Evolutionary conservation across 1,140 invertebrate genomes (phyloP).

Genomic region (Pissodes strobi): DNA sequence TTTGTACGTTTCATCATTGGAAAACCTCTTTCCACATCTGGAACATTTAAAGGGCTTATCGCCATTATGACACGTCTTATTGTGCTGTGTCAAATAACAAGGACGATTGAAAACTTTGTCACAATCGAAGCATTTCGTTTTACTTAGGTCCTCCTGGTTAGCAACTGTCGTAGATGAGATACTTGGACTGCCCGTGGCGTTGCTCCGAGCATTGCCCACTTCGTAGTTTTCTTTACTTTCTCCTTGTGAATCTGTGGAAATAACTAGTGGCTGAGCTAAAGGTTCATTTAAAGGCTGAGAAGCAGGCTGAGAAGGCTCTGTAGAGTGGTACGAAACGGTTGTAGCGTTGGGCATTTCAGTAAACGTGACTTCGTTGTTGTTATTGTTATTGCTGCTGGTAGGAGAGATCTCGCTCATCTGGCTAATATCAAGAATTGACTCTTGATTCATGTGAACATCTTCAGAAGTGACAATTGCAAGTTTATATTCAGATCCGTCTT

Average conservation of each 20-base stretch:
- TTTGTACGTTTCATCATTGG: slow-evolving; percentile 66
- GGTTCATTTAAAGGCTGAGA: background rate
- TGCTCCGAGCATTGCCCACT: slow-evolving; percentile 11
- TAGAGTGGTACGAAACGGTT: background rate
- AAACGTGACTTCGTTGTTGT: slow-evolving; percentile 20
- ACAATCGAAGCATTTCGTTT: slow-evolving; percentile 79
- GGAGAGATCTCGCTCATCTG: slow-evolving; percentile 5
- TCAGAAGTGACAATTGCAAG: slow-evolving; percentile 30
- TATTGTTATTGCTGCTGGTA: slow-evolving; percentile 39
- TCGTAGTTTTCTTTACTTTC: slow-evolving; percentile 41
- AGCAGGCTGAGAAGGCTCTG: background rate
- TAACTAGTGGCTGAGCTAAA: background rate
- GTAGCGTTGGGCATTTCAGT: background rate
- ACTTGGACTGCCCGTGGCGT: slow-evolving; percentile 35
- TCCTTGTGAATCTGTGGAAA: slow-evolving; percentile 27
- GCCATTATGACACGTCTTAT: slow-evolving; percentile 85
- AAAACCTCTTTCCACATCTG: slow-evolving; percentile 83
- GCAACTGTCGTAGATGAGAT: slow-evolving; percentile 40
- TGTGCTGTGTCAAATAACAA: slow-evolving; percentile 88
- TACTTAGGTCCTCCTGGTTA: slow-evolving; percentile 32
- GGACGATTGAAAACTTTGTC: slow-evolving; percentile 84
- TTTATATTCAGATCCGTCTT: slow-evolving; percentile 14
- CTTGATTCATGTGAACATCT: slow-evolving; percentile 11
- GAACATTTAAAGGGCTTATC: slow-evolving; percentile 84
- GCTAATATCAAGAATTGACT: slow-evolving; percentile 1